These are phyloP conservation scores for Hafferia zeledoni DNA, from an alignment of 2,797 vertebrate species.

Conservation along the genomic window DNA sequence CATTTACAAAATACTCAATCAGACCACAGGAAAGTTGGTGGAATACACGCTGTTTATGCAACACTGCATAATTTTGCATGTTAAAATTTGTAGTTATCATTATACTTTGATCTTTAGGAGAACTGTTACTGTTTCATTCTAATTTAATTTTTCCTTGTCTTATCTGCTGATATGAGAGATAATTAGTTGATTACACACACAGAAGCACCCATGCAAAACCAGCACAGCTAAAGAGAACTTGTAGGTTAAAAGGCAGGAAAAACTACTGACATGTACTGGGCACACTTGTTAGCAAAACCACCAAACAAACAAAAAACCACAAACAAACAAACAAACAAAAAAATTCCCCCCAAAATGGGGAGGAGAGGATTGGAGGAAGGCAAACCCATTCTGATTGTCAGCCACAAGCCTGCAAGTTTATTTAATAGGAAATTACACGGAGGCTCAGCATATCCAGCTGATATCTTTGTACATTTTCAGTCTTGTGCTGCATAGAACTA, in stretches of 20 bases:
- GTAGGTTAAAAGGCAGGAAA: not conserved
- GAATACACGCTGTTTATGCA: not conserved
- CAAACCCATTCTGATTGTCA: not conserved
- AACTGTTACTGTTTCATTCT: not conserved
- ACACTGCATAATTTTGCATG: not conserved
- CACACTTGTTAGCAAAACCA: not conserved
- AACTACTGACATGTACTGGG: not conserved
- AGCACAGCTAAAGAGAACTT: not conserved
- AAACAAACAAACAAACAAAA: not conserved
- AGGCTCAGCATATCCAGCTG: not conserved
- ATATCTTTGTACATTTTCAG: not conserved
- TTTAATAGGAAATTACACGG: not conserved
- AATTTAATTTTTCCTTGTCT: slow-evolving; percentile 8
- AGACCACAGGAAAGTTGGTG: not conserved
- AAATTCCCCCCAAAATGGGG: not conserved
- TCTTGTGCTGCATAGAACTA: not conserved
- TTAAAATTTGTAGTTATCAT: slow-evolving; percentile 13
- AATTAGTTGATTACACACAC: slow-evolving; percentile 21
- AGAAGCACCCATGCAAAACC: slow-evolving; percentile 1
- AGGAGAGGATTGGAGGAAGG: fast-evolving
- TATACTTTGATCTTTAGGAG: slow-evolving; percentile 39
- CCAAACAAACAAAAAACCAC: too few species aligned
- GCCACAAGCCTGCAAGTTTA: not conserved
- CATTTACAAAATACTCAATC: not conserved
- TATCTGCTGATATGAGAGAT: slow-evolving; percentile 23